A percentile compares a stretch with the other conserved stretches of the same genome.
phyloP scores from a whole-genome alignment of 2,888 invertebrate species.

The Spisula subtruncata region DNA sequence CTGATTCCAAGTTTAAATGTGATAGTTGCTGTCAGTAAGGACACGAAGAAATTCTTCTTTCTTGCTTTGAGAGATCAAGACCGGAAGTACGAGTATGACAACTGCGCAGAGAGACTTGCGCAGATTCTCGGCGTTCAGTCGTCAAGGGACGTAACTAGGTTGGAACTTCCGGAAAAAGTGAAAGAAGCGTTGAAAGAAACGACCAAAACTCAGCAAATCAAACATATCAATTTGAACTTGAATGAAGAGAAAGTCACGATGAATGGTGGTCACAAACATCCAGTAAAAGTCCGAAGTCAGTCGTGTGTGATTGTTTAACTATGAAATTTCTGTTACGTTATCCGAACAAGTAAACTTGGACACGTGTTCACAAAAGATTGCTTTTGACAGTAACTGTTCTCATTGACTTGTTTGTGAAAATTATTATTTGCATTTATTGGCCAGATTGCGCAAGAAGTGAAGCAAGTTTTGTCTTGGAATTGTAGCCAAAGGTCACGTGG shows the following conservation, averaged over 20 bases:
- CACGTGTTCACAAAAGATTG: too few relatives aligned
- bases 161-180: conserved; percentile 54
- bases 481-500: too few relatives aligned
- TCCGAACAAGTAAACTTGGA: too few relatives aligned
- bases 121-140: conserved; percentile 50
- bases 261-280: not conserved
- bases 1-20: conserved; percentile 63
- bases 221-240: conserved; percentile 55
- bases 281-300: not conserved
- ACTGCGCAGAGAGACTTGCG: conserved; percentile 43
- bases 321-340: too few relatives aligned
- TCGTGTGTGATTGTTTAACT: not conserved
- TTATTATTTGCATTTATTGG: too few relatives aligned
- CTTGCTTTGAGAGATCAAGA: conserved; percentile 62
- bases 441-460: too few relatives aligned
- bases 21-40: conserved; percentile 65
- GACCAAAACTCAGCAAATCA: conserved; percentile 62
- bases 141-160: not conserved
- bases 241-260: conserved; percentile 25
- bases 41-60: conserved; percentile 65
- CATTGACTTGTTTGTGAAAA: too few relatives aligned
- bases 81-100: conserved; percentile 41
- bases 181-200: conserved; percentile 60
- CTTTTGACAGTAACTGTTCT: too few relatives aligned
- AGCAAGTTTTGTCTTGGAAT: too few relatives aligned